These are phyloP conservation scores for Bombus impatiens DNA, from an alignment of 1,140 invertebrate genomes.

Conservation along the genomic window DNA sequence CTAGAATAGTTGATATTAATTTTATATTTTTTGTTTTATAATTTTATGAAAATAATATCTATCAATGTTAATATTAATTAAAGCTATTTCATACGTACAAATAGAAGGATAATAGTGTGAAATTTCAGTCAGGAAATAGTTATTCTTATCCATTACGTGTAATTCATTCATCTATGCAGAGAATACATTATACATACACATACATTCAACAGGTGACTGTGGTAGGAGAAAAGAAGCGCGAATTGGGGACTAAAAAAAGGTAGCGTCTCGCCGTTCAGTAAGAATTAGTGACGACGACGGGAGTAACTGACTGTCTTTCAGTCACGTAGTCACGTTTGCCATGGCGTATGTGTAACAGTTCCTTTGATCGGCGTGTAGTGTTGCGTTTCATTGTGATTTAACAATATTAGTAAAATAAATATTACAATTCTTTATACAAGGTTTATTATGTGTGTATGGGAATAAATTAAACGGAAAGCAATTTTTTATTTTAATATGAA, in stretches of 20 bases:
- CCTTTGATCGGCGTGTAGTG: not conserved
- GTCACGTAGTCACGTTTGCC: slow-evolving; percentile 1
- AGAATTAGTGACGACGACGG: no score
- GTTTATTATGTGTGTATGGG: not conserved
- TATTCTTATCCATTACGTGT: not conserved
- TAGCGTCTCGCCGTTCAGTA: slow-evolving; percentile 1
- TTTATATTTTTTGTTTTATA: not conserved
- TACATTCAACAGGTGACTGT: slow-evolving; percentile 41
- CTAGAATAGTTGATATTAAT: not conserved
- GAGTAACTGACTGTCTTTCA: slow-evolving; percentile 1
- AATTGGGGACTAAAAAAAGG: slow-evolving; percentile 17
- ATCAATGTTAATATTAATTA: not conserved
- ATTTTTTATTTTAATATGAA: not conserved
- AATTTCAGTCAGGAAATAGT: not conserved
- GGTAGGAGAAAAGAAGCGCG: slow-evolving; percentile 31
- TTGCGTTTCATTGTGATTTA: slow-evolving; percentile 7
- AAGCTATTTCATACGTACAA: not conserved
- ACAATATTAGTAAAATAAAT: not conserved
- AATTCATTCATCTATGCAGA: not conserved
- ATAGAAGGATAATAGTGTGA: not conserved
- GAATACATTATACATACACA: not conserved
- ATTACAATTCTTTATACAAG: not conserved
- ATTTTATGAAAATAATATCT: not conserved
- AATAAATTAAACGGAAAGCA: not conserved
- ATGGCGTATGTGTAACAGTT: not conserved